Evolutionary conservation across 2,113 vertebrate genomes (phyloP).

Genomic region (Platanista minor): DNA sequence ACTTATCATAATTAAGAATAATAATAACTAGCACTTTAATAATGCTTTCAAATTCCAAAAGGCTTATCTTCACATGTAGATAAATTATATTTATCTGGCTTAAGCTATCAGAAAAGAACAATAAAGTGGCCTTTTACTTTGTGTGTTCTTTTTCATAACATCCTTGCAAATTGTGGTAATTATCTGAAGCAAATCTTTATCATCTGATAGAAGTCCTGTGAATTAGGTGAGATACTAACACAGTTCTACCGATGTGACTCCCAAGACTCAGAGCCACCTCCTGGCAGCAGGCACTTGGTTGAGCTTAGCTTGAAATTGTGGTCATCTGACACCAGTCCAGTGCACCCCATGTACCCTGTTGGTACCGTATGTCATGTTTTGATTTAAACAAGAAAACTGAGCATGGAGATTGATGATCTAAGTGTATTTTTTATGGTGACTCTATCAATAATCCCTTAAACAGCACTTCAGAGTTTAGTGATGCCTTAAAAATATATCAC

Average conservation of each 20-base stretch:
- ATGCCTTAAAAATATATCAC: constrained; percentile 33
- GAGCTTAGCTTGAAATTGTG: neutral
- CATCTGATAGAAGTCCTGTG: neutral
- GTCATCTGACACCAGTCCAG: neutral
- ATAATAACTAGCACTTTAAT: neutral
- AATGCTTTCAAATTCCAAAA: constrained; percentile 13
- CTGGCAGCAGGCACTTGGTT: neutral
- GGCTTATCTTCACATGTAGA: neutral
- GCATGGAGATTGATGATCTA: constrained; percentile 21
- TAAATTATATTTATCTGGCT: neutral
- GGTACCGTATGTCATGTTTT: neutral
- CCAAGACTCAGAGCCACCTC: neutral
- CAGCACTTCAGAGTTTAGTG: neutral
- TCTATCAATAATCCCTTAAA: constrained; percentile 41
- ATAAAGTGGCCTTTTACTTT: neutral
- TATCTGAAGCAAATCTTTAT: neutral
- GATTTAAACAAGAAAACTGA: constrained; percentile 33
- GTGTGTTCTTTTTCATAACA: neutral
- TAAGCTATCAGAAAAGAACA: neutral
- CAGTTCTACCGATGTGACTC: neutral
- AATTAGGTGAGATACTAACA: neutral
- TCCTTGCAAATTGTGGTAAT: neutral
- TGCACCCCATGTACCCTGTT: neutral
- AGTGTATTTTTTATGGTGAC: constrained; percentile 29
- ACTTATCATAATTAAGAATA: neutral